Percentiles rank a stretch among this genome's conserved stretches.
Conservation (phyloP, 1,140 invertebrate genomes). For the Drosophila parvula region DNA sequence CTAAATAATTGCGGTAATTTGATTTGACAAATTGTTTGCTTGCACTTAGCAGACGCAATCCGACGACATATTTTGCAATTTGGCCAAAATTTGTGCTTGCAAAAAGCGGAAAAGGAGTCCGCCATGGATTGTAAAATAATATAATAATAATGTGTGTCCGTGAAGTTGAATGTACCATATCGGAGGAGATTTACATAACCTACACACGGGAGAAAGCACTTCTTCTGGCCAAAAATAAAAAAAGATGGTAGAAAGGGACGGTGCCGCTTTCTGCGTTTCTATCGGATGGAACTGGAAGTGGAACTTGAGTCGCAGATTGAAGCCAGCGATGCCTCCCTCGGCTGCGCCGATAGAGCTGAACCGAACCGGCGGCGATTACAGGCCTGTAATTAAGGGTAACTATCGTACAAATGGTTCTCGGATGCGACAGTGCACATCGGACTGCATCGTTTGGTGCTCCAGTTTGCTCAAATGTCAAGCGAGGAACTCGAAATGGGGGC, state of each 20-base stretch:
- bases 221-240: constrained; percentile 34
- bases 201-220: constrained; percentile 59
- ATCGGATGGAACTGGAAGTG: constrained; percentile 17
- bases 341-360: constrained; percentile 40
- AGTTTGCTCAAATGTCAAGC: constrained; percentile 63
- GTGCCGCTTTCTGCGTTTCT: constrained; percentile 75
- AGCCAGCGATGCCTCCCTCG: constrained; percentile 19
- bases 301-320: constrained; percentile 13
- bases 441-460: constrained; percentile 43
- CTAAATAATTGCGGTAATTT: constrained; percentile 73
- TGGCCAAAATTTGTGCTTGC: constrained; percentile 39
- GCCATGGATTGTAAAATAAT: constrained; percentile 52
- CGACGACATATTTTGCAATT: constrained; percentile 62
- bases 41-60: constrained; percentile 63
- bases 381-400: constrained; percentile 63
- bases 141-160: constrained; percentile 10
- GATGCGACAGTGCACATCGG: constrained; percentile 61
- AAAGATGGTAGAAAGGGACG: constrained; percentile 15
- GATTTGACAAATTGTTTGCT: constrained; percentile 77
- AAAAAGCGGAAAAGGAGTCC: constrained; percentile 45
- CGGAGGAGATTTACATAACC: constrained; percentile 63
- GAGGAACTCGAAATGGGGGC: constrained; percentile 25
- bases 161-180: constrained; percentile 49
- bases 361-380: constrained; percentile 36
- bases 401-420: constrained; percentile 64